Evolutionary conservation across 2,888 invertebrate species (phyloP).

Genomic region (Heliconius ismenius): DNA sequence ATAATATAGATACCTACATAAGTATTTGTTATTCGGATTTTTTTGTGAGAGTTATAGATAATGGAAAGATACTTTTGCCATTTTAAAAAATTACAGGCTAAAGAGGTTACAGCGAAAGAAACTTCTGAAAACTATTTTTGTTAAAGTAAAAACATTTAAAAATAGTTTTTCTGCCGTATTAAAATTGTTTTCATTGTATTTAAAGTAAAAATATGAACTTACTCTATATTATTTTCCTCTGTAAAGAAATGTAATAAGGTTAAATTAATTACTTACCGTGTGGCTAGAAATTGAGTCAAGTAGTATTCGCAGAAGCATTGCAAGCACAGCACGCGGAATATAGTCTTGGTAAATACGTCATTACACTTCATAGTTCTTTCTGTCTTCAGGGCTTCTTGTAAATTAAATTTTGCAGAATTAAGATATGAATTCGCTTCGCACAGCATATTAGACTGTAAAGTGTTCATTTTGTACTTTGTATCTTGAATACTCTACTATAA

Average conservation of each 20-base stretch:
- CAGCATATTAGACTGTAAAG: slow-evolving; percentile 18
- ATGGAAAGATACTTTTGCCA: not conserved
- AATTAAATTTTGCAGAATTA: slow-evolving; percentile 29
- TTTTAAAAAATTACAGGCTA: not conserved
- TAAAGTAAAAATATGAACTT: no score
- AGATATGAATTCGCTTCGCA: slow-evolving; percentile 29
- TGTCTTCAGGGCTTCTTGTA: slow-evolving; percentile 18
- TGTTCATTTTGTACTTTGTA: slow-evolving; percentile 20
- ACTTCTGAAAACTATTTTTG: not conserved
- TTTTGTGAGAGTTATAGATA: not conserved
- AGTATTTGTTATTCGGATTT: not conserved
- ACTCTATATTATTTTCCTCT: not conserved
- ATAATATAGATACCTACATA: no score
- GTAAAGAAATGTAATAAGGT: not conserved
- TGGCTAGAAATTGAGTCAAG: slow-evolving; percentile 13
- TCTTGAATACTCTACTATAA: slow-evolving; percentile 9
- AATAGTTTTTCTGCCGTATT: no score
- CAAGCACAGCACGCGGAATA: slow-evolving; percentile 36
- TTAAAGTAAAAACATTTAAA: no score
- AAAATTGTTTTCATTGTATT: no score
- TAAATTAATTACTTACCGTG: slow-evolving; percentile 39
- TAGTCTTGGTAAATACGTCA: slow-evolving; percentile 21
- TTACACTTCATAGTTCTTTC: slow-evolving; percentile 26
- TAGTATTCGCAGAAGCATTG: slow-evolving; percentile 41
- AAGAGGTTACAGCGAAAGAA: not conserved